phyloP scores from a whole-genome alignment of 2,797 vertebrate species.

The Squalus acanthias region DNA sequence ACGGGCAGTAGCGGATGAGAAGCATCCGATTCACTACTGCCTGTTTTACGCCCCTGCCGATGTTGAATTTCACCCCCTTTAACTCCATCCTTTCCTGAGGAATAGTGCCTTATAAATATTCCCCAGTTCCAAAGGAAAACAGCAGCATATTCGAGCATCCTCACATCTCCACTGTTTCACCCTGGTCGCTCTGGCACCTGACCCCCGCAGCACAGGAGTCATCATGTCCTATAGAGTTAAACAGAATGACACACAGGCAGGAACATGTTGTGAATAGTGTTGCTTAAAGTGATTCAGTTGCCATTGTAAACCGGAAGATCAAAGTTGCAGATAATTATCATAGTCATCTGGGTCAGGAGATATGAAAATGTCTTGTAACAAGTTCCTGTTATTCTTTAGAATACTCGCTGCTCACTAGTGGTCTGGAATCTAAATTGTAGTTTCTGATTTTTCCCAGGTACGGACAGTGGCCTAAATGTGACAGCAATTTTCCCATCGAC shows the following conservation, averaged over 20 bases:
- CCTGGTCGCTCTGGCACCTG: not conserved
- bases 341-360: not conserved
- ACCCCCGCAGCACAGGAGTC: not conserved
- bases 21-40: too few relatives aligned
- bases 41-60: too few relatives aligned
- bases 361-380: not conserved
- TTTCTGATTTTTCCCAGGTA: not conserved
- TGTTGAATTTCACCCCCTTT: too few relatives aligned
- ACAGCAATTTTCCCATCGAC: too few relatives aligned
- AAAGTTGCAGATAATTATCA: not conserved
- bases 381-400: not conserved
- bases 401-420: not conserved
- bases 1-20: too few relatives aligned
- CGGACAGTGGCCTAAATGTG: too few relatives aligned
- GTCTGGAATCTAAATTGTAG: not conserved
- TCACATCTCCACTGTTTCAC: not conserved
- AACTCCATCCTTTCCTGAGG: too few relatives aligned
- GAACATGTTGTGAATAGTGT: not conserved
- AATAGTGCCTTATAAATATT: too few relatives aligned
- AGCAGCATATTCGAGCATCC: not conserved
- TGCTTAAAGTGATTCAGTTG: not conserved
- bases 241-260: not conserved
- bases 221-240: not conserved
- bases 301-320: not conserved
- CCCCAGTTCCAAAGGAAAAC: not conserved